Conservation (phyloP, 1,140 invertebrate species). For the Eueides isabella region DNA sequence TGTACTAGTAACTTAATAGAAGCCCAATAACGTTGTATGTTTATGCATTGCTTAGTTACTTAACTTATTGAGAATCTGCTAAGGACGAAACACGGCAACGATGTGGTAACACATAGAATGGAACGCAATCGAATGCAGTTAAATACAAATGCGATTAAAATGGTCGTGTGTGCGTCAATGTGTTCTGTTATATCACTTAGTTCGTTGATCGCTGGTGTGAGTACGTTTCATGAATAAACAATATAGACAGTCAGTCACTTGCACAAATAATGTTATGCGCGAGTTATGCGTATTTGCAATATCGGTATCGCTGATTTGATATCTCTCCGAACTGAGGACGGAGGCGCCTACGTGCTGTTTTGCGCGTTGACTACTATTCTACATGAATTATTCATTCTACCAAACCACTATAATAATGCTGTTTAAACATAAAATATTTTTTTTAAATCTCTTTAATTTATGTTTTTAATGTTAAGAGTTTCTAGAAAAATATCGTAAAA, state of each 20-base stretch:
- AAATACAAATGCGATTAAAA: constrained; percentile 26
- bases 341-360: constrained; percentile 69
- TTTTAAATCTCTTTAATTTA: neutral
- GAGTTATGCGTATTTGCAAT: constrained; percentile 50
- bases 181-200: constrained; percentile 46
- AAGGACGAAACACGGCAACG: constrained; percentile 22
- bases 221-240: constrained; percentile 53
- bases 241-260: constrained; percentile 46
- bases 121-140: neutral
- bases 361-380: constrained; percentile 58
- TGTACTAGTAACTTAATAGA: constrained; percentile 18
- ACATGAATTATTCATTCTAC: neutral
- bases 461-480: no score
- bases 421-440: neutral
- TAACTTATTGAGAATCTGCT: neutral
- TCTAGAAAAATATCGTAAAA: no score
- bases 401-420: neutral
- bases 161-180: constrained; percentile 37
- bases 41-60: constrained; percentile 20
- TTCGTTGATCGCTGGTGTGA: constrained; percentile 53
- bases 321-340: constrained; percentile 48
- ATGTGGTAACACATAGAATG: neutral
- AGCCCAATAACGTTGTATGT: neutral
- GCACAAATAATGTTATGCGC: constrained; percentile 51
- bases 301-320: constrained; percentile 56